Percentiles rank a stretch among this genome's conserved stretches.
phyloP scores from a whole-genome alignment of 2,797 vertebrate species.

The Pempheris klunzingeri region DNA sequence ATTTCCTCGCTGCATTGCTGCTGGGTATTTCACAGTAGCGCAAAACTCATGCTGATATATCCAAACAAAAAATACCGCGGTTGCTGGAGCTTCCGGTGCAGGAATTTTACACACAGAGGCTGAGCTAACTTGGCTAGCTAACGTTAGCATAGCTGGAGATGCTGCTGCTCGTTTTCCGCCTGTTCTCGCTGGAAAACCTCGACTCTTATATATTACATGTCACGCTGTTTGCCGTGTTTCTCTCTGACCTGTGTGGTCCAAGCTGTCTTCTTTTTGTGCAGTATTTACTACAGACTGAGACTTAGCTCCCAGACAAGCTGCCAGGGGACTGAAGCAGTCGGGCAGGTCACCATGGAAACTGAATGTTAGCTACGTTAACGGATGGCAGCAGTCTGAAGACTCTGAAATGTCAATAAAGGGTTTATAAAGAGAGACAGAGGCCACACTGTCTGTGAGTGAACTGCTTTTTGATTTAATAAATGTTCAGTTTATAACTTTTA shows the following conservation, averaged over 20 bases:
- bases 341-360: constrained; percentile 64
- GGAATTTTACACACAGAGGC: neutral
- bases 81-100: neutral
- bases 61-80: too few species aligned
- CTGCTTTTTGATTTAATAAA: neutral
- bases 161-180: neutral
- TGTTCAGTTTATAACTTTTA: too few species aligned
- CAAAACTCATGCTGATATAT: fast-evolving
- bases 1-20: fast-evolving
- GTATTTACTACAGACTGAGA: neutral
- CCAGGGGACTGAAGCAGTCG: constrained; percentile 1
- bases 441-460: constrained; percentile 19
- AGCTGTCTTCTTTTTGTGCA: neutral
- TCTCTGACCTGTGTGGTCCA: neutral
- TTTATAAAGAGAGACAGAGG: neutral
- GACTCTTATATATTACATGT: fast-evolving
- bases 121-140: constrained; percentile 58
- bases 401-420: neutral
- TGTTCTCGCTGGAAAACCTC: neutral
- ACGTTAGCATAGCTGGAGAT: constrained; percentile 58
- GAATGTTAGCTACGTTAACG: neutral
- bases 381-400: too few species aligned
- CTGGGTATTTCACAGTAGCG: neutral
- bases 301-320: neutral
- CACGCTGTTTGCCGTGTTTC: fast-evolving